Conservation (phyloP, 2,797 vertebrate species). For the Clarias laeviceps region DNA sequence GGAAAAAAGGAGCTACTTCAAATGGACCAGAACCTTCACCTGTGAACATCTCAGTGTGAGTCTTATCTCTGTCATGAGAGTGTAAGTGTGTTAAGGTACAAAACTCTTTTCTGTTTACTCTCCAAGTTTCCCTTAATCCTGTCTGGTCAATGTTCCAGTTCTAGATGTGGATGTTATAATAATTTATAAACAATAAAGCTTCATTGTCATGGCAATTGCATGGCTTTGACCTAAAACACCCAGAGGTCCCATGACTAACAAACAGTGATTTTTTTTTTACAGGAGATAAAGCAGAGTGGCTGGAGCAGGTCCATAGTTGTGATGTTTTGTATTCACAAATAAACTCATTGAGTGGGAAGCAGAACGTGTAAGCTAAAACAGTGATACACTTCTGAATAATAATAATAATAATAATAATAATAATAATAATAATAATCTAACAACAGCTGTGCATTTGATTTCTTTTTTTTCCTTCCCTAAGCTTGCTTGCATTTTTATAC, state of each 20-base stretch:
- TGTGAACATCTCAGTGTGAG: neutral
- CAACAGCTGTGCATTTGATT: too few relatives aligned
- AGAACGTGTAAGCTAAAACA: neutral
- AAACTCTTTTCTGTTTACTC: neutral
- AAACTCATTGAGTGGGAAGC: neutral
- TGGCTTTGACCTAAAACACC: neutral
- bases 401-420: too few relatives aligned
- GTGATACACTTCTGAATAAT: too few relatives aligned
- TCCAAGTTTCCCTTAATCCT: neutral
- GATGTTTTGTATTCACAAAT: neutral
- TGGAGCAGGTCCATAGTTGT: neutral
- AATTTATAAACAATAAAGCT: neutral
- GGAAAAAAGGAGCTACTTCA: neutral
- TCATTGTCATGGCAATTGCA: neutral
- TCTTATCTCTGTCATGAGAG: neutral
- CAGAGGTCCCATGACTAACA: neutral
- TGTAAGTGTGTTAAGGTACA: neutral
- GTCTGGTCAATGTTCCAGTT: neutral
- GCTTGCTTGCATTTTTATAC: too few relatives aligned
- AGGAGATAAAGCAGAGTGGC: neutral
- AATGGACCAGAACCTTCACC: neutral
- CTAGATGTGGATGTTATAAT: neutral
- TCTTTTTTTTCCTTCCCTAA: too few relatives aligned
- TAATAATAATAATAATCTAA: too few relatives aligned
- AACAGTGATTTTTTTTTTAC: neutral